phyloP scores from a whole-genome alignment of 2,797 vertebrate genomes.

The Enteromius mattozi region DNA sequence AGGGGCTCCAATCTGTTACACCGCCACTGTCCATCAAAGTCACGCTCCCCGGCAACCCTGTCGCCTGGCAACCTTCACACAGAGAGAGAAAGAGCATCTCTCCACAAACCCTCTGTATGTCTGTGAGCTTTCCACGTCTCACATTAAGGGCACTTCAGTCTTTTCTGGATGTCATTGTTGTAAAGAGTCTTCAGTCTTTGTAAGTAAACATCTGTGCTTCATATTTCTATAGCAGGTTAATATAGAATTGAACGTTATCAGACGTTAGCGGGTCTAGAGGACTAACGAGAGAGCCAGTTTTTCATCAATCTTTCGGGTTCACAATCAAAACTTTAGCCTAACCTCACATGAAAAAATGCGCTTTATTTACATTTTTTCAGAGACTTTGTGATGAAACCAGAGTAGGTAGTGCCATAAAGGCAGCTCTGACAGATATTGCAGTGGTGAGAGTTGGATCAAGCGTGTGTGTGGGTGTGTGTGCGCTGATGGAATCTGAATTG shows the following conservation, averaged over 20 bases:
- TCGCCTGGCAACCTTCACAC: conserved; percentile 80
- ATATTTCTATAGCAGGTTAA: not conserved
- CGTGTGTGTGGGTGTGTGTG: conserved; percentile 24
- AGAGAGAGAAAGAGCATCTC: conserved; percentile 57
- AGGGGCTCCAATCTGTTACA: conserved; percentile 64
- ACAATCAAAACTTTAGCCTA: not conserved
- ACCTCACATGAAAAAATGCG: not conserved
- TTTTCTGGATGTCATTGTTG: not conserved
- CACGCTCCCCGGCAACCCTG: conserved; percentile 77
- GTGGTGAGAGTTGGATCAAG: not conserved
- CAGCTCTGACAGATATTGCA: not conserved
- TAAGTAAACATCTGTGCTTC: not conserved
- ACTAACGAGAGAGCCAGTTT: not conserved
- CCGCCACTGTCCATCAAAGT: conserved; percentile 76
- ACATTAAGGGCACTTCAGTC: not conserved
- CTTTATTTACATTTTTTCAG: not conserved
- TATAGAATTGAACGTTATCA: not conserved
- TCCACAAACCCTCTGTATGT: conserved; percentile 37
- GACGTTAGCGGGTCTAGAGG: not conserved
- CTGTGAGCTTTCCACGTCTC: not conserved
- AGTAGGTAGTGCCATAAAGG: not conserved
- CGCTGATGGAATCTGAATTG: conserved; percentile 67
- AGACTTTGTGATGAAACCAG: not conserved
- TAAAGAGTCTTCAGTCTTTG: not conserved
- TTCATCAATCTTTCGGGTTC: not conserved